phyloP scores from a whole-genome alignment of 2,888 invertebrate species.

The Biston betularia region DNA sequence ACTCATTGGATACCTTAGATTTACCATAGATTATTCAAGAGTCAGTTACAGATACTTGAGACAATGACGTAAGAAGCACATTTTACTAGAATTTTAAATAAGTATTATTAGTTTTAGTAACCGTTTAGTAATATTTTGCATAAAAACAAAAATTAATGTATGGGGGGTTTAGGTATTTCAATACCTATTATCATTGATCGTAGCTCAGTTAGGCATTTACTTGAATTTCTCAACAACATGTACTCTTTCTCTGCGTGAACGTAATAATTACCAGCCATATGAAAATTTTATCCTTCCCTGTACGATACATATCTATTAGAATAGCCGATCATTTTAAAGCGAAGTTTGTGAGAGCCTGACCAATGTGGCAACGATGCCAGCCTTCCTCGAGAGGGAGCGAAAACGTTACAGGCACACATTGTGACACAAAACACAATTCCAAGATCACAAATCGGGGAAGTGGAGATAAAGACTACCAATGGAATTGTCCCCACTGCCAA shows the following conservation, averaged over 20 bases:
- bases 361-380: constrained; percentile 67
- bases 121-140: neutral
- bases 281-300: neutral
- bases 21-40: too few species aligned
- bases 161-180: neutral
- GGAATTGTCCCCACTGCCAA: constrained; percentile 69
- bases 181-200: neutral
- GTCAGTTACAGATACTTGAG: neutral
- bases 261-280: neutral
- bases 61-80: neutral
- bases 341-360: constrained; percentile 26
- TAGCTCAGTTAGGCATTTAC: neutral
- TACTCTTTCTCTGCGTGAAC: neutral
- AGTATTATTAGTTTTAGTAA: neutral
- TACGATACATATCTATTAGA: neutral
- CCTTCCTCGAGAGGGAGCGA: constrained; percentile 57
- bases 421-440: constrained; percentile 58
- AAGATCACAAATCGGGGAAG: constrained; percentile 47
- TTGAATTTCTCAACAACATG: neutral
- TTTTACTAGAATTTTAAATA: neutral
- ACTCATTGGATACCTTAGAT: too few species aligned
- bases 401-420: constrained; percentile 55
- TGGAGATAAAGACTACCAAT: constrained; percentile 53
- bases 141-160: neutral
- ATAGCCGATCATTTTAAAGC: neutral